phyloP scores from a whole-genome alignment of 2,797 vertebrate species.

The Cyclopterus lumpus region DNA sequence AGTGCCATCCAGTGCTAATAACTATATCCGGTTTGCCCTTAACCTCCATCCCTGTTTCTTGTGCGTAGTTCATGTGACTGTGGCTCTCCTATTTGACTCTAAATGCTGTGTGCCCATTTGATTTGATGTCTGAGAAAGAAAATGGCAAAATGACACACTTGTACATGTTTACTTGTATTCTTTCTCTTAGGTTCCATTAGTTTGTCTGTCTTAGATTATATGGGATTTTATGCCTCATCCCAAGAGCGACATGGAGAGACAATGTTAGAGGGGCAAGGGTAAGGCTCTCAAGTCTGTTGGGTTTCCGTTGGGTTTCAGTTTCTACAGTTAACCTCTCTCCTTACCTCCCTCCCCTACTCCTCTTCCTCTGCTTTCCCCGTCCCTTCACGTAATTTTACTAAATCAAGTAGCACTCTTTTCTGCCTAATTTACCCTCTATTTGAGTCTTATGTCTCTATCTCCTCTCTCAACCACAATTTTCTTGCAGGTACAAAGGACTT shows the following conservation, averaged over 20 bases:
- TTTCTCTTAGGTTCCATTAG: slow-evolving; percentile 99
- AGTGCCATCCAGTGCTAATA: slow-evolving; percentile 83
- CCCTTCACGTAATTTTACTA: slow-evolving; percentile 75
- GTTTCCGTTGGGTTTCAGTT: slow-evolving; percentile 86
- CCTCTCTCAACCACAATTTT: slow-evolving; percentile 92
- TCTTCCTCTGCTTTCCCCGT: slow-evolving; percentile 73
- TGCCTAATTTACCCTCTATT: slow-evolving; percentile 82
- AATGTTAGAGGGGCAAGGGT: slow-evolving; percentile 98
- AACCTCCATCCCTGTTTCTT: slow-evolving; percentile 74
- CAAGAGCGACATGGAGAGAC: slow-evolving; percentile 90
- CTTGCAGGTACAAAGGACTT: slow-evolving; percentile 96
- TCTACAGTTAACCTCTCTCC: slow-evolving; percentile 84
- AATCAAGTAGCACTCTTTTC: slow-evolving; percentile 84
- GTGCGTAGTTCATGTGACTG: slow-evolving; percentile 79
- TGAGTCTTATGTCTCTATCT: slow-evolving; percentile 85
- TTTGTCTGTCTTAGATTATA: slow-evolving; percentile 99
- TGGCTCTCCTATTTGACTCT: slow-evolving; percentile 78
- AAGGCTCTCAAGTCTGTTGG: slow-evolving; percentile 97
- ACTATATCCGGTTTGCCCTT: slow-evolving; percentile 75
- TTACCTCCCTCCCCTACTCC: slow-evolving; percentile 71
- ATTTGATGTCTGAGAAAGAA: slow-evolving; percentile 72
- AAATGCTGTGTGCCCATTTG: slow-evolving; percentile 68
- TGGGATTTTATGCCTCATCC: slow-evolving; percentile 91
- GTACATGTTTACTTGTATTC: slow-evolving; percentile 98
- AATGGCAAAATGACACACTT: slow-evolving; percentile 80